Evolutionary conservation across 2,888 invertebrate species (phyloP).

Genomic region (Invenusta paracnida): DNA sequence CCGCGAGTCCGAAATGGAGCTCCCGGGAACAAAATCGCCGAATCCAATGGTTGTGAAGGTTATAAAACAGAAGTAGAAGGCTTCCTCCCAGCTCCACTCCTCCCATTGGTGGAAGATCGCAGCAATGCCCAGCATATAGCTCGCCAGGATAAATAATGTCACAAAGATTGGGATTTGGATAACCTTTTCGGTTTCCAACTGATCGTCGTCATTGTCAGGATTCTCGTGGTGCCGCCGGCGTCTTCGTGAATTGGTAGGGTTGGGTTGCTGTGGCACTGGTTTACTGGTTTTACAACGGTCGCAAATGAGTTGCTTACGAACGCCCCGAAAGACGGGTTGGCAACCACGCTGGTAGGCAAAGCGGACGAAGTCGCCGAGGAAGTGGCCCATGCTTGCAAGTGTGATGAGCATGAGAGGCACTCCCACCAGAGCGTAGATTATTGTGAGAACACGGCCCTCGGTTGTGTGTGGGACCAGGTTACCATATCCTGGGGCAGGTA

Average conservation of each 20-base stretch:
- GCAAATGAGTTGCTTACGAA: background rate
- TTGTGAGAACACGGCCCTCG: constrained; percentile 44
- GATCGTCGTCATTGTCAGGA: background rate
- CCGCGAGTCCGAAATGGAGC: background rate
- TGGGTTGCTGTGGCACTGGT: no score
- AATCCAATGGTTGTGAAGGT: constrained; percentile 46
- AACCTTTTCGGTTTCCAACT: background rate
- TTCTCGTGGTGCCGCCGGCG: no score
- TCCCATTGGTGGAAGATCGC: constrained; percentile 44
- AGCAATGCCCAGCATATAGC: constrained; percentile 43
- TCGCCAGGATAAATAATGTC: constrained; percentile 41
- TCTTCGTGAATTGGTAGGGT: no score
- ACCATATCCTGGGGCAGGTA: constrained; percentile 39
- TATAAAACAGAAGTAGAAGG: constrained; percentile 46
- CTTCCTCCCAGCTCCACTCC: constrained; percentile 42
- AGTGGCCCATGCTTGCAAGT: constrained; percentile 44
- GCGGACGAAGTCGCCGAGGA: constrained; percentile 41
- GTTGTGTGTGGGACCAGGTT: constrained; percentile 45
- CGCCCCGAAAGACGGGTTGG: background rate
- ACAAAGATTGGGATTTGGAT: constrained; percentile 44
- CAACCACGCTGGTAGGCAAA: background rate
- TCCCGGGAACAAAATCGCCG: constrained; percentile 40
- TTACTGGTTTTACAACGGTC: no score
- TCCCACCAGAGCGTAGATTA: constrained; percentile 44
- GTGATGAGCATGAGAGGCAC: constrained; percentile 46